phyloP scores from a whole-genome alignment of 2,888 invertebrate species.

The Stictocephala bisonia region DNA sequence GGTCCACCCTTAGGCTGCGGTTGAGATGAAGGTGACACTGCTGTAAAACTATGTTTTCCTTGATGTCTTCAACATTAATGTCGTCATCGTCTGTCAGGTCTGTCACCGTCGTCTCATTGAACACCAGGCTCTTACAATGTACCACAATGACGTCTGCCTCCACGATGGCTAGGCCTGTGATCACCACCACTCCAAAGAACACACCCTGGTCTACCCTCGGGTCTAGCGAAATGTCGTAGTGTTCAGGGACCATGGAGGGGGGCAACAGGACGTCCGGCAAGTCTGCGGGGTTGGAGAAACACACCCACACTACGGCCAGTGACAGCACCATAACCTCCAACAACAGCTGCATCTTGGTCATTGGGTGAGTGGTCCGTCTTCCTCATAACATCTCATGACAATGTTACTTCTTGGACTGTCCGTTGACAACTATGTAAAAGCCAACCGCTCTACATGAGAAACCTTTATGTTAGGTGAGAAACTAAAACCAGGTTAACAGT shows the following conservation, averaged over 20 bases:
- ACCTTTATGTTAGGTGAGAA: no score
- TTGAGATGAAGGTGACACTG: conserved; percentile 7
- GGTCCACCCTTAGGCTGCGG: background rate
- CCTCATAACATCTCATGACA: no score
- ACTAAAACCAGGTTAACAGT: no score
- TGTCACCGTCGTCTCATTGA: background rate
- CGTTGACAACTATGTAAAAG: no score
- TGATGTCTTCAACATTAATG: background rate
- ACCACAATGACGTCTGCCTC: background rate
- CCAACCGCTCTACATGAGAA: no score
- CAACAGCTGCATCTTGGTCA: background rate
- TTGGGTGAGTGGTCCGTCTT: no score
- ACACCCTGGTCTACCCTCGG: background rate
- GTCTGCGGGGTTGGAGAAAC: background rate
- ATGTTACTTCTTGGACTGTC: no score
- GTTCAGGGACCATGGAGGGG: conserved; percentile 9
- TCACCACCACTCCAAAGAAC: conserved; percentile 18
- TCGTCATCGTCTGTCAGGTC: background rate
- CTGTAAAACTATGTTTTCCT: background rate
- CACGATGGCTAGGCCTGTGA: conserved; percentile 6
- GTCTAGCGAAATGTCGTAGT: conserved; percentile 19
- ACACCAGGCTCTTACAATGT: conserved; percentile 14
- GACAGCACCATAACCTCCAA: background rate
- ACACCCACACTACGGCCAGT: background rate
- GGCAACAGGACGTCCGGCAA: background rate